Base-by-base conservation (phyloP, 2,797 vertebrate species). In the Scomberomorus guttatus region DNA sequence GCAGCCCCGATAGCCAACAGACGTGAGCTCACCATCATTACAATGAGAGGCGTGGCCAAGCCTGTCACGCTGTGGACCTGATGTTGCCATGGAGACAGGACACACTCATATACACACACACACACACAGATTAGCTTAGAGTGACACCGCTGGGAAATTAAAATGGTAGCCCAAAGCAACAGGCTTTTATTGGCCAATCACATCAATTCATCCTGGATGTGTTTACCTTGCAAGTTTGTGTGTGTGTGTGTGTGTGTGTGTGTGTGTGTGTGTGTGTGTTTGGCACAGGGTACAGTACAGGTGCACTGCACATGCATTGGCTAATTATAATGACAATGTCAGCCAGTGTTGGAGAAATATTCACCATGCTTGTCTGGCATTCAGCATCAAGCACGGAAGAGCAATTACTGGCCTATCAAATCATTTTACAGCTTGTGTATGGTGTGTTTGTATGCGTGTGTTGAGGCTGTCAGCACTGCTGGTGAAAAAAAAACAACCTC, bases 11-110 rank as follows among this genome's bases (percentile, higher is more conserved):
- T 65, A 71, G 82, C 91, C 89, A 79, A 87, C 86, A 94, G 90
- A 92, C 93, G 88, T 93, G 88, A 94, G 90, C 87, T 94, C 93
- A 92, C 87, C 82, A 48, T 89, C 88, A 84, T 88, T 81, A 90
- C 89, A 91, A 92, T 90, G 86, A 85, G 86, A 84, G 94, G 93
- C 59, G 91, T 89, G 93, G 89, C 87, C 81, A 75, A 48, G 76
- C 69, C 79, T 17, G 67, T 72, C 78, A 78, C 78, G 75, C 85
- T 60, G 68, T 61, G 74, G 88, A 83, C 85, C 74, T 75, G 75
- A 77, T 61, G 93, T 95, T 91, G 85, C 92, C 69, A 79, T 94
- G 94, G 95, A 90, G 89, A 94, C 90, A 42, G 72, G 63, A 77
- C 69, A 82, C 80, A 85, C 82, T 78, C 77, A 80, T 71, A 82